Percentiles rank a stretch among this genome's conserved stretches.
Conservation (phyloP, 2,113 vertebrate species). For the Pelodiscus sinensis region DNA sequence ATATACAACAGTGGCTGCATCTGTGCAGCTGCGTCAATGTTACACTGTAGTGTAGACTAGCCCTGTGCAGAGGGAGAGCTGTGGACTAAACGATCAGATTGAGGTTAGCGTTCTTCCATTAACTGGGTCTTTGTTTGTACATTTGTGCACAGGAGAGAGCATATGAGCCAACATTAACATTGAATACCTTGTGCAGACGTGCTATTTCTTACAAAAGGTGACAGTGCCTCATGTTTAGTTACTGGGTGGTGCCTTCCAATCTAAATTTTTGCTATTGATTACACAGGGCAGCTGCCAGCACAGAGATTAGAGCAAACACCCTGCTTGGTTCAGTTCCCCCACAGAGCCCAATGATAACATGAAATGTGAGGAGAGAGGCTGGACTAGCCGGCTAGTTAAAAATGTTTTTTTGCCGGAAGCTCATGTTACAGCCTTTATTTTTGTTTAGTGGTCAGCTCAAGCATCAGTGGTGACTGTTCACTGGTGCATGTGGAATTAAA, state of each 20-base stretch:
- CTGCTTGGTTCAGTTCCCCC: background rate
- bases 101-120: rapidly evolving
- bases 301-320: slow-evolving; percentile 17
- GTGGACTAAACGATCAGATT: background rate
- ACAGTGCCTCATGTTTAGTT: slow-evolving; percentile 40
- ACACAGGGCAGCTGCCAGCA: background rate
- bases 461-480: slow-evolving; percentile 28
- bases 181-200: background rate
- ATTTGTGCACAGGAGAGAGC: background rate
- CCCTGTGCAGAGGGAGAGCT: background rate
- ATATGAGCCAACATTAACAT: background rate
- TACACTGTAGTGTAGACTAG: no score
- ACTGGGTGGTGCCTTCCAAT: slow-evolving; percentile 12
- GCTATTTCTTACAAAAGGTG: background rate
- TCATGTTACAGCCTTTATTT: slow-evolving; percentile 48
- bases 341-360: slow-evolving; percentile 27
- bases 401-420: slow-evolving; percentile 45
- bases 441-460: background rate
- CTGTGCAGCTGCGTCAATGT: no score
- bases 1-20: background rate
- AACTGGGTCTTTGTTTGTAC: background rate
- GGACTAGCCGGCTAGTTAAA: slow-evolving; percentile 46
- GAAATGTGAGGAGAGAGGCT: slow-evolving; percentile 47
- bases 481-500: slow-evolving; percentile 50
- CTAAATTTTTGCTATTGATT: slow-evolving; percentile 17